Base-by-base conservation (phyloP, 2,888 invertebrate species). In the Himalopsyche japonica region DNA sequence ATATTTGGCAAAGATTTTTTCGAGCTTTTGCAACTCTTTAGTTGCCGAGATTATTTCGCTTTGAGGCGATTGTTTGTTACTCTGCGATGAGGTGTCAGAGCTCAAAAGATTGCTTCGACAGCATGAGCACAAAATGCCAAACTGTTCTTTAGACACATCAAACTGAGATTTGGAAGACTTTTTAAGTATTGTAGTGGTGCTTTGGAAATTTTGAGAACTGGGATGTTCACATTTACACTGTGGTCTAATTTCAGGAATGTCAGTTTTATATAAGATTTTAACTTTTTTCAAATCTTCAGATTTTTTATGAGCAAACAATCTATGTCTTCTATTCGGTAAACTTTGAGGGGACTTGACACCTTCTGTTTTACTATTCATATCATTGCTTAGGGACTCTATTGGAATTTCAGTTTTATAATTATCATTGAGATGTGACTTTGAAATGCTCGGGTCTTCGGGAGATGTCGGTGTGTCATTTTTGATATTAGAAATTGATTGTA, bases 1-100 rank as follows among this genome's bases (percentile, higher is more conserved):
- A 83, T 85, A 86, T 47, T 85, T 85, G 0, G 78, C 34, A 85
- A 81, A 86, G 5, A 81, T 57, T 47, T 80, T 78, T 47, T 83
- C 79, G 3, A 86, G 43, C 57, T 77, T 85, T 3, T 57, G 30
- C 18, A 86, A n/a, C 80, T 86, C 83, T 4, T 15, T 37, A n/a
- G n/a, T 20, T 0, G 10, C 7, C 8, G 84, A 78, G 10, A 82
- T 48, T 47, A 20, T 57, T 34, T 34, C 57, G 18, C 24, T 78
- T 27, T 30, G 24, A 27, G 32, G 15, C 8, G 76, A 70, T n/a
- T 20, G 20, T 57, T 57, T 57, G 20, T 76, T 76, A 24, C 43
- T 15, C n/a, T 79, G 48, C 12, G 79, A 47, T 15, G 84, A 84
- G 7, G 81, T 81, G 6, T 76, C 37, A 12, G 81, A 81, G 47